These are phyloP conservation scores for Ornithorhynchus anatinus DNA, from an alignment of 2,113 vertebrate species.

Conservation along the genomic window DNA sequence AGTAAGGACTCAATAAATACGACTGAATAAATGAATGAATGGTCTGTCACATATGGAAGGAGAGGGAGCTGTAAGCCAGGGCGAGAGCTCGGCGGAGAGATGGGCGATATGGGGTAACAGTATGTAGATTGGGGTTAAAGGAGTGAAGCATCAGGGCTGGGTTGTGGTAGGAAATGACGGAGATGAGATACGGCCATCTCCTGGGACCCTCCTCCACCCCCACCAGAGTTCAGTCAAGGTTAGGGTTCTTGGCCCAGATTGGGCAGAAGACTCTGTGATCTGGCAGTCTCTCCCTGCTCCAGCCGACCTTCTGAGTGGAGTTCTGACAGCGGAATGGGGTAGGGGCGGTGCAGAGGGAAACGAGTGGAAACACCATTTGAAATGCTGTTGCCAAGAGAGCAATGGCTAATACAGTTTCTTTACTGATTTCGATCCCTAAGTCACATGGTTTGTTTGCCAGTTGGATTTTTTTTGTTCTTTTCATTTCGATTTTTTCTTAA, in stretches of 20 bases:
- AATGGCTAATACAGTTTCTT: constrained; percentile 5
- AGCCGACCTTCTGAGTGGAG: not conserved
- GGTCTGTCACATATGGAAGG: no score
- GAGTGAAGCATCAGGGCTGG: no score
- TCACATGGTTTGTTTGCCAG: constrained; percentile 10
- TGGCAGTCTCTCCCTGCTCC: not conserved
- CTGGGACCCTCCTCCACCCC: not conserved
- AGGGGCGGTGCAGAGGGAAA: not conserved
- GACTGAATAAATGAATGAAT: no score
- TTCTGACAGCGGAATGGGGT: not conserved
- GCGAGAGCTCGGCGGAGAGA: no score
- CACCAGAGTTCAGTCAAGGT: not conserved
- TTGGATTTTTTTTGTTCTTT: constrained; percentile 2
- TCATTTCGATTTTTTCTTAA: not conserved
- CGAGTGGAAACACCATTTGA: constrained; percentile 20
- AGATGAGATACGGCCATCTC: not conserved
- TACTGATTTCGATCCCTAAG: constrained; percentile 53
- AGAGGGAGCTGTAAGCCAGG: no score
- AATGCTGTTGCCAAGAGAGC: constrained; percentile 1
- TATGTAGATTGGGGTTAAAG: no score
- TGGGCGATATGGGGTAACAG: no score
- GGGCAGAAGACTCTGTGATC: not conserved
- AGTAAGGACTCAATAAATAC: no score
- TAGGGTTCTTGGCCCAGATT: not conserved
- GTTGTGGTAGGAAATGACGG: not conserved